phyloP scores from a whole-genome alignment of 1,140 invertebrate species.

The Lethocerus indicus region DNA sequence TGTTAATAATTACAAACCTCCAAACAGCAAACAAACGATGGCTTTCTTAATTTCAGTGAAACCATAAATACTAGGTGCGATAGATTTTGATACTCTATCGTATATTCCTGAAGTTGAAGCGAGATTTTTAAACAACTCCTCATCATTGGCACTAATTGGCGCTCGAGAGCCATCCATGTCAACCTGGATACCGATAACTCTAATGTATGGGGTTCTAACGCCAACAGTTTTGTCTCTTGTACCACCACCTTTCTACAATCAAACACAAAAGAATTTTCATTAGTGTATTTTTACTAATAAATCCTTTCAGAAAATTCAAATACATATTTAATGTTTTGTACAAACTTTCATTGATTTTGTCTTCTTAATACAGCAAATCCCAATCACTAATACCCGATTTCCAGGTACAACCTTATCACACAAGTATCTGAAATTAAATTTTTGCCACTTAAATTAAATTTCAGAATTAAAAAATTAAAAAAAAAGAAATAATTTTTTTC shows the following conservation, averaged over 20 bases:
- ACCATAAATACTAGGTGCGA: slow-evolving; percentile 96
- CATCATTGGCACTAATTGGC: slow-evolving; percentile 63
- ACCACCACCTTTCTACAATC: slow-evolving; percentile 38
- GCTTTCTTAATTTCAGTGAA: slow-evolving; percentile 93
- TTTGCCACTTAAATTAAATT: neutral
- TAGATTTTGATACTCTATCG: slow-evolving; percentile 74
- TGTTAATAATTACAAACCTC: slow-evolving; percentile 34
- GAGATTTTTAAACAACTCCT: slow-evolving; percentile 77
- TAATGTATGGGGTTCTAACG: slow-evolving; percentile 82
- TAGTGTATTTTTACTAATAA: no score
- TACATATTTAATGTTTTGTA: no score
- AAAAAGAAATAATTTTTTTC: no score
- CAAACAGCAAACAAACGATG: slow-evolving; percentile 89
- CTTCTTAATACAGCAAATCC: slow-evolving; percentile 96
- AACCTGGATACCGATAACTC: slow-evolving; percentile 82
- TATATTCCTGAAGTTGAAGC: slow-evolving; percentile 75
- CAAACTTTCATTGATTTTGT: slow-evolving; percentile 22
- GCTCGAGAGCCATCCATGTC: slow-evolving; percentile 50
- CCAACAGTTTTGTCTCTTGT: slow-evolving; percentile 36
- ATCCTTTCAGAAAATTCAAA: no score
- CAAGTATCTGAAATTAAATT: slow-evolving; percentile 41
- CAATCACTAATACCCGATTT: slow-evolving; percentile 83
- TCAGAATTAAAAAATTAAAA: no score
- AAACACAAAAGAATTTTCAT: neutral
- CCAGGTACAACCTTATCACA: slow-evolving; percentile 94